Conservation (phyloP, 2,888 invertebrate genomes). For the Drosophila formosana region DNA sequence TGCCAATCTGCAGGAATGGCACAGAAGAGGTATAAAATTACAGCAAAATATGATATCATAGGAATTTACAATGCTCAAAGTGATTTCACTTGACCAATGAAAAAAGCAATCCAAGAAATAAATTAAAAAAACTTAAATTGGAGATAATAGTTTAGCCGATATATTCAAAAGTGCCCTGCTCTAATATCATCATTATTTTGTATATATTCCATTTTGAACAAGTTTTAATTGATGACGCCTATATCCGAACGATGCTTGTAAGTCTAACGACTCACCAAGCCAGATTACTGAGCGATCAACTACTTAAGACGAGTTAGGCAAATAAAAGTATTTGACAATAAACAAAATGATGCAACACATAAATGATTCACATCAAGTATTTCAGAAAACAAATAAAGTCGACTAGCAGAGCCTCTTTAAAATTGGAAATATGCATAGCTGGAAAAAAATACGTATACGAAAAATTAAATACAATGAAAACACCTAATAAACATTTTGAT, state of each 20-base stretch:
- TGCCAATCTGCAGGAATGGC: conserved; percentile 51
- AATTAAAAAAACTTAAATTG: neutral
- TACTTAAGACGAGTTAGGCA: neutral
- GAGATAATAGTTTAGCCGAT: neutral
- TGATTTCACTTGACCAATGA: no score
- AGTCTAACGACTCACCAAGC: conserved; percentile 3
- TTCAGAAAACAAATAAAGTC: neutral
- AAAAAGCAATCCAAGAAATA: neutral
- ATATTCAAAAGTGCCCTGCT: neutral
- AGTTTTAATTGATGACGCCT: conserved; percentile 13
- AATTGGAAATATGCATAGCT: neutral
- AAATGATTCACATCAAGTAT: conserved; percentile 4
- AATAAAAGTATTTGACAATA: conserved; percentile 19
- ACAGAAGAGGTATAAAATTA: conserved; percentile 44
- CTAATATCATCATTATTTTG: neutral
- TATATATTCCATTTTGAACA: neutral
- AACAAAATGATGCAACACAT: conserved; percentile 9
- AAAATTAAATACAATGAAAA: neutral
- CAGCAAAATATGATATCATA: conserved; percentile 43
- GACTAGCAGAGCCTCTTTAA: neutral
- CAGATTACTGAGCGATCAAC: neutral
- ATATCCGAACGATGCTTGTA: neutral
- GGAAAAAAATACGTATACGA: neutral
- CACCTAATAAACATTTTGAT: neutral
- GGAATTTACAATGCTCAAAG: conserved; percentile 27